Evolutionary conservation across 2,113 vertebrate genomes (phyloP), one percentile per base, ranked within the genome.

Genomic region (Alethe castanea): DNA sequence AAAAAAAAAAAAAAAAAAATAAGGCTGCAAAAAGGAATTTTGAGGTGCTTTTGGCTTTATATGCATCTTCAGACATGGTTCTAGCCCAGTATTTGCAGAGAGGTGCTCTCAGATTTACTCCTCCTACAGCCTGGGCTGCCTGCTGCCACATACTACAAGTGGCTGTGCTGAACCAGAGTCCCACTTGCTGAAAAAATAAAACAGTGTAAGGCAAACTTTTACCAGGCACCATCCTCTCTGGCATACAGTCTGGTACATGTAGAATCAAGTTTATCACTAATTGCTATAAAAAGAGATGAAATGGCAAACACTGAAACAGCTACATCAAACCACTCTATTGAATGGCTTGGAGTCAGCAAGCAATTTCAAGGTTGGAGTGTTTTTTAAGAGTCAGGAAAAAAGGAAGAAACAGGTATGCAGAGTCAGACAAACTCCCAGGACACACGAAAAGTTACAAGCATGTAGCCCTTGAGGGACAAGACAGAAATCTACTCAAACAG

Each of bases 1-100:
- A 64, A 66, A 26, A 4, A 28, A 71, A 92, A 81, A 78, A 60
- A 47, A 67, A 66, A 26, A 4, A 25, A 71, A 90, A 87, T 16
- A 47, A 26, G 57, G 5, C 35, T 13, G 24, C 26, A 64, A 50
- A 25, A 59, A 72, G 29, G 54, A 61, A 76, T 71, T 93, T 84
- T 71, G 82, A 82, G 25, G 52, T 2, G 4, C 26, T 88, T 84
- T 86, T 0, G 0, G 50, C 28, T 42, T 8, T 1, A 0, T 17
- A 45, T 0, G 2, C 44, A 29, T 22, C 62, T 85, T 85, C 38
- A 85, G 84, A 54, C 33, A 20, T 5, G 19, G 24, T 14, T 95
- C 76, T n/a, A 91, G 24, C 40, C 38, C 28, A 8, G 12, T 0
- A 0, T 65, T 87, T 91, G 69, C 52, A n/a, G 0, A 81, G 54